A percentile compares a stretch with the other conserved stretches of the same genome.
These are phyloP conservation scores for Erethizon dorsatum DNA, from an alignment of 2,797 vertebrate genomes.

Conservation along the genomic window DNA sequence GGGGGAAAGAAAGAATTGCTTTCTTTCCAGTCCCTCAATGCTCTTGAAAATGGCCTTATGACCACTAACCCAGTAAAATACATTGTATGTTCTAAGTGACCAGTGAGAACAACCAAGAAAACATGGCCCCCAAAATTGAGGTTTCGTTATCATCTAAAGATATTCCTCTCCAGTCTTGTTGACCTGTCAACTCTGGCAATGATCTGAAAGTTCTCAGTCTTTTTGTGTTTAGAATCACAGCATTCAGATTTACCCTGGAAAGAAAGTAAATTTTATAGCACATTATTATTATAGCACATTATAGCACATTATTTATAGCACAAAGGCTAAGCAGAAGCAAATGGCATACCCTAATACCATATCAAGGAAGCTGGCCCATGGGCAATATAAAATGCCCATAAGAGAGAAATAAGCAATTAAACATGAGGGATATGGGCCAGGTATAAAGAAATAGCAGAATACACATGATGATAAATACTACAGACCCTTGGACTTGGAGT, in stretches of 20 bases:
- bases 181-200: neutral
- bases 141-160: neutral
- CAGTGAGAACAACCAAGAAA: neutral
- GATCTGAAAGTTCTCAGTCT: neutral
- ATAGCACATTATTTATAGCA: too few relatives aligned
- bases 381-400: neutral
- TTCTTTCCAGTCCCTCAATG: too few relatives aligned
- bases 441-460: neutral
- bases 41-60: neutral
- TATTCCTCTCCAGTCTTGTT: neutral
- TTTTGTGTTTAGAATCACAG: neutral
- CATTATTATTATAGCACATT: neutral
- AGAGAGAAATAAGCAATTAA: neutral
- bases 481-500: neutral
- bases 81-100: neutral
- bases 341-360: neutral
- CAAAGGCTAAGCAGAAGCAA: conserved; percentile 29
- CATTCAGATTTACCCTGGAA: neutral
- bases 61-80: neutral
- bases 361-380: neutral
- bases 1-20: too few relatives aligned
- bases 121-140: neutral
- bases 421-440: neutral
- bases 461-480: neutral
- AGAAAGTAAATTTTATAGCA: neutral